phyloP scores from a whole-genome alignment of 2,888 invertebrate genomes.

The Galerucella pusilla region DNA sequence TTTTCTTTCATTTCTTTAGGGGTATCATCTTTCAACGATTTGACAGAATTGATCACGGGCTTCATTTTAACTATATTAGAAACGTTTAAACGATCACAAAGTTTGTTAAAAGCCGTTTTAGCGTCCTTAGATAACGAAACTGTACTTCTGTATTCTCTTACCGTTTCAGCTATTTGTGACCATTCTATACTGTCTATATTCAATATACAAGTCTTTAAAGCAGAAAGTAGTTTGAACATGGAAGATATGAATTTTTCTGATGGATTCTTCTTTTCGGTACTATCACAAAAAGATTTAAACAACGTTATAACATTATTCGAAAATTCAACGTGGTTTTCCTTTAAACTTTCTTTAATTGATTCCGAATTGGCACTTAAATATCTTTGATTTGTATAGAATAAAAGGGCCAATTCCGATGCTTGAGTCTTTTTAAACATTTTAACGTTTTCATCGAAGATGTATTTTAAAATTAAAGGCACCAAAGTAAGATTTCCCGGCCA shows the following conservation, averaged over 20 bases:
- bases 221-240: constrained; percentile 69
- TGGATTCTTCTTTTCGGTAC: constrained; percentile 62
- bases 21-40: constrained; percentile 47
- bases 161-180: constrained; percentile 59
- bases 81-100: constrained; percentile 64
- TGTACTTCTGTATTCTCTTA: constrained; percentile 61
- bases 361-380: constrained; percentile 61
- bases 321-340: constrained; percentile 67
- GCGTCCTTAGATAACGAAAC: constrained; percentile 64
- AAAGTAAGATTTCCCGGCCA: constrained; percentile 76
- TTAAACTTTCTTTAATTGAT: constrained; percentile 52
- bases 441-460: constrained; percentile 71
- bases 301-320: constrained; percentile 63
- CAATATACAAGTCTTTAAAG: constrained; percentile 65
- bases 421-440: constrained; percentile 76
- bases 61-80: constrained; percentile 58
- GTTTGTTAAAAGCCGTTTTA: constrained; percentile 65
- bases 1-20: constrained; percentile 44
- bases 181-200: constrained; percentile 62
- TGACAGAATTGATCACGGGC: constrained; percentile 43
- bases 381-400: constrained; percentile 73
- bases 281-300: constrained; percentile 60
- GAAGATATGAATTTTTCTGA: constrained; percentile 71
- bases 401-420: constrained; percentile 73
- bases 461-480: constrained; percentile 69